These are phyloP conservation scores for Aramus guarauna DNA, from an alignment of 2,113 vertebrate genomes.

Conservation along the genomic window DNA sequence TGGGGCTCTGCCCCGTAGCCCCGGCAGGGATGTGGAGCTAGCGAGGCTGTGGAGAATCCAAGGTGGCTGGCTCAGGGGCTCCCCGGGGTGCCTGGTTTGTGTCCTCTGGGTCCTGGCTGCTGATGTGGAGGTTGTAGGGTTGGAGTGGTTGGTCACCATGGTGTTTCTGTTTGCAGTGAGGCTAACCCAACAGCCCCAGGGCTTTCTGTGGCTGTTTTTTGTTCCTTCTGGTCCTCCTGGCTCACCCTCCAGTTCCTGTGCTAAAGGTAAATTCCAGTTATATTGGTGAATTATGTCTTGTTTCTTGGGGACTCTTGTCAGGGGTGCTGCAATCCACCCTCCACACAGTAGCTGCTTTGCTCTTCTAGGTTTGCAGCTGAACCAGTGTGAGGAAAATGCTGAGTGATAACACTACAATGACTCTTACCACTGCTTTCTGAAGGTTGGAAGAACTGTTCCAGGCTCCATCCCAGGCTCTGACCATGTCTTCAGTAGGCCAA, in stretches of 20 bases:
- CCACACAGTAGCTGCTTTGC: background rate
- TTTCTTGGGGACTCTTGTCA: background rate
- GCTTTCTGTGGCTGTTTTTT: background rate
- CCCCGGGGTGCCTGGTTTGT: background rate
- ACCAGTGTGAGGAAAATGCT: background rate
- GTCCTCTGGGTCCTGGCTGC: background rate
- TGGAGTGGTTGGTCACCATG: background rate
- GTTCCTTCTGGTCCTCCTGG: background rate
- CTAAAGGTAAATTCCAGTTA: background rate
- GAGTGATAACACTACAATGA: background rate
- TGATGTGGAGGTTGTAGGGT: background rate
- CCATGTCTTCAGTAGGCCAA: too few species aligned
- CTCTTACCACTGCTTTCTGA: background rate
- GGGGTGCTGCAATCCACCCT: background rate
- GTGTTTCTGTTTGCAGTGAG: background rate
- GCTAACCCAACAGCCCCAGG: background rate
- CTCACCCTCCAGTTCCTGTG: background rate
- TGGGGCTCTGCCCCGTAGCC: fast-evolving
- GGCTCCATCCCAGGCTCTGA: background rate
- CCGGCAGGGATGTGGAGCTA: fast-evolving
- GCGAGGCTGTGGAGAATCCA: background rate
- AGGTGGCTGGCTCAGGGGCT: background rate
- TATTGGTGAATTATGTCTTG: background rate
- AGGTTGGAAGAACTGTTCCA: background rate
- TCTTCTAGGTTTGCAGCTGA: background rate